Base-by-base conservation (phyloP, 2,888 invertebrate species). In the Cerastoderma edule region DNA sequence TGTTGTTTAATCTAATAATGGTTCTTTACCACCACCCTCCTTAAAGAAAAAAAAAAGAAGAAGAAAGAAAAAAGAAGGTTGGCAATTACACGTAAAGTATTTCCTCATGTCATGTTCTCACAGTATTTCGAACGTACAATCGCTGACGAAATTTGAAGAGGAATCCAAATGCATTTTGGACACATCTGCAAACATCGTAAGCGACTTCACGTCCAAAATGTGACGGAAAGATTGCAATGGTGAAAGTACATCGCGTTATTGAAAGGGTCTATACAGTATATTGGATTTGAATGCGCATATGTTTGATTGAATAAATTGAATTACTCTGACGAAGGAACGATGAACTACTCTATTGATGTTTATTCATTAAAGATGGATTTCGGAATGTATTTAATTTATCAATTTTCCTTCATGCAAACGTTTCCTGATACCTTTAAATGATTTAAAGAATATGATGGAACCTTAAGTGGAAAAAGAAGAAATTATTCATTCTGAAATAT, bases 341-440 rank as follows among this genome's bases (percentile, higher is more conserved):
- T 57, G n/a, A 57, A 57, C 57, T 32, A 33, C 33, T 57, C n/a
- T 5, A 57, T 57, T 33, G 33, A 57, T 57, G 57, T 57, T 57
- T 57, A 57, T 57, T n/a, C 33, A 19, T 32, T n/a, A 28, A 53
- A 22, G 39, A 39, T 8, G 10, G 10, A 39, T 8, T 10, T 39
- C 39, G 39, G 39, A 39, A 39, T 10, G 8, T 8, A 8, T 39
- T 39, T 10, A 39, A 39, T 10, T 10, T 8, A 13, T 10, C 39
- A 39, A 39, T 39, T 10, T 16, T 10, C 39, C 8, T 39, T 8
- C 16, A 39, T n/a, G 16, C 16, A 13, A 39, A 8, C 16, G 39
- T 39, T 39, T 39, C 10, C 39, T 39, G 8, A 39, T 39, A 39
- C 39, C 39, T n/a, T n/a, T 16, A 16, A 39, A 39, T 8, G 39